Evolutionary conservation across 2,113 vertebrate genomes (phyloP).

Genomic region (Epinephelus lanceolatus): DNA sequence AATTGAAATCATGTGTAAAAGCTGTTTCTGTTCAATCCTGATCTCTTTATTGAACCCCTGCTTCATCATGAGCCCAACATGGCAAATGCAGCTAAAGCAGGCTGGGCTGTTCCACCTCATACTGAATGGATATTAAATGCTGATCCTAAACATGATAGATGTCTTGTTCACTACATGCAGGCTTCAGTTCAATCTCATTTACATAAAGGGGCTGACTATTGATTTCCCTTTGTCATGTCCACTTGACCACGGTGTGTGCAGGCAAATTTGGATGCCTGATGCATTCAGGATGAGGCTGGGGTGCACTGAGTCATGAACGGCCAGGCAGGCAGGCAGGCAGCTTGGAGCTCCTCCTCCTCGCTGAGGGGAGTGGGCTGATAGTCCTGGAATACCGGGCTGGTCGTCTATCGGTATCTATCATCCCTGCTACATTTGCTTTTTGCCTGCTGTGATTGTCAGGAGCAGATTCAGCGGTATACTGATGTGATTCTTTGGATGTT

Average conservation of each 20-base stretch:
- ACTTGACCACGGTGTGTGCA: slow-evolving; percentile 48
- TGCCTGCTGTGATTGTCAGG: neutral
- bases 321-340: slow-evolving; percentile 23
- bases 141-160: slow-evolving; percentile 25
- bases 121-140: slow-evolving; percentile 23
- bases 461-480: neutral
- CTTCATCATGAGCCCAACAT: slow-evolving; percentile 3
- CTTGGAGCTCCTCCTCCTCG: slow-evolving; percentile 53
- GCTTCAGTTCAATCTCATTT: slow-evolving; percentile 58
- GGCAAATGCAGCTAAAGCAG: slow-evolving; percentile 29
- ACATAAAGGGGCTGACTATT: slow-evolving; percentile 65
- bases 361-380: slow-evolving; percentile 33
- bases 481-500: neutral
- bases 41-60: neutral
- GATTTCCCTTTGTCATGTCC: slow-evolving; percentile 67
- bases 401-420: slow-evolving; percentile 1
- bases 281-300: slow-evolving; percentile 71
- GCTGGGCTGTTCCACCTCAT: slow-evolving; percentile 18
- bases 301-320: slow-evolving; percentile 1
- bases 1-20: neutral
- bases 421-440: slow-evolving; percentile 20
- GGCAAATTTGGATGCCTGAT: slow-evolving; percentile 68
- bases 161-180: slow-evolving; percentile 22
- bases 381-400: slow-evolving; percentile 27
- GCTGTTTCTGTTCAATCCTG: neutral